Evolutionary conservation across 2,888 invertebrate genomes (phyloP).

Genomic region (Aricia artaxerxes): DNA sequence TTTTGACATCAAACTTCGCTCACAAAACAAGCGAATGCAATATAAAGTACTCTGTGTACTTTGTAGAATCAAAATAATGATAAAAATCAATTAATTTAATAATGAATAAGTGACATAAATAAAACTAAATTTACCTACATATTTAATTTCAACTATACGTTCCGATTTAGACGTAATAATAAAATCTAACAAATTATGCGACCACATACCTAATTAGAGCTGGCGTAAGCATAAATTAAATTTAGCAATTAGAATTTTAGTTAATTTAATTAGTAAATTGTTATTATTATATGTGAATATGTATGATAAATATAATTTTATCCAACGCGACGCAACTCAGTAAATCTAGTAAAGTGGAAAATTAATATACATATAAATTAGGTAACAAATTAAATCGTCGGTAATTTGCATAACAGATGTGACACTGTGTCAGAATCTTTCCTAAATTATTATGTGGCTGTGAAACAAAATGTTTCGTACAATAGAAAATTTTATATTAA

Average conservation of each 20-base stretch:
- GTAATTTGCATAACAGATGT: background rate
- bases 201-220: background rate
- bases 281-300: background rate
- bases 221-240: background rate
- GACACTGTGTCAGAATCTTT: background rate
- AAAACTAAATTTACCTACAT: too few relatives aligned
- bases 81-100: too few relatives aligned
- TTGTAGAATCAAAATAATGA: too few relatives aligned
- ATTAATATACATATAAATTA: conserved; percentile 13
- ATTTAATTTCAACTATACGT: too few relatives aligned
- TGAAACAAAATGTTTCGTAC: background rate
- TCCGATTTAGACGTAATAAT: too few relatives aligned
- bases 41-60: too few relatives aligned
- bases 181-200: background rate
- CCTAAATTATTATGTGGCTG: background rate
- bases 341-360: conserved; percentile 4
- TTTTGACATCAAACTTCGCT: too few relatives aligned
- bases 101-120: too few relatives aligned
- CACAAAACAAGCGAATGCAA: too few relatives aligned
- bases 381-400: conserved; percentile 1
- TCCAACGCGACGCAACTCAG: background rate
- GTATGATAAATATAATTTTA: conserved; percentile 1
- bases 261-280: background rate
- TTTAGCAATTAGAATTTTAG: background rate
- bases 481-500: background rate